phyloP scores from a whole-genome alignment of 2,888 invertebrate genomes.

The Acanthoscelides obtectus region DNA sequence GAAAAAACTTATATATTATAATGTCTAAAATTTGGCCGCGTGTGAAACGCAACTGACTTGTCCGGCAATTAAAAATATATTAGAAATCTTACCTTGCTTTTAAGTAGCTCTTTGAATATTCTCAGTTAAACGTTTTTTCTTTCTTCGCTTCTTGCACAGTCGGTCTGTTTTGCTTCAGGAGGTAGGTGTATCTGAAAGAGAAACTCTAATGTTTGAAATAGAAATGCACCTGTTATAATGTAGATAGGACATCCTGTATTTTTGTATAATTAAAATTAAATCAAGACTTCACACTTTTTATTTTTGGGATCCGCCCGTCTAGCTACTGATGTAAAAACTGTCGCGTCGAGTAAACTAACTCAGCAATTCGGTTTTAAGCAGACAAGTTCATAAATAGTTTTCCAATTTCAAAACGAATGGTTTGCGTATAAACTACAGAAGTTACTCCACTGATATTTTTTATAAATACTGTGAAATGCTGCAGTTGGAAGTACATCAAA shows the following conservation, averaged over 20 bases:
- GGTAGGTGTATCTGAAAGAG: neutral
- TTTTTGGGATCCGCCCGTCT: too few relatives aligned
- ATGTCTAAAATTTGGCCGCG: too few relatives aligned
- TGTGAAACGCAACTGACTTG: too few relatives aligned
- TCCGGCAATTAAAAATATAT: neutral
- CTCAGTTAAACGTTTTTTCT: neutral
- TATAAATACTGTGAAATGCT: too few relatives aligned
- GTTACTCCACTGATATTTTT: too few relatives aligned
- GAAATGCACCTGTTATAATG: neutral
- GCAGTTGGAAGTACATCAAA: too few relatives aligned
- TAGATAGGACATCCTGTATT: neutral
- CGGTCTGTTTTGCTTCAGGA: neutral
- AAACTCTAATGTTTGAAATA: neutral
- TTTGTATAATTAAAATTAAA: neutral
- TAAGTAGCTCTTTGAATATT: neutral
- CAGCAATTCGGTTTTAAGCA: too few relatives aligned
- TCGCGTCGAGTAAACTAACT: too few relatives aligned
- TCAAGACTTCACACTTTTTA: neutral
- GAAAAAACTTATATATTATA: neutral
- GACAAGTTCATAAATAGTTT: too few relatives aligned
- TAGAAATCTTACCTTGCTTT: neutral
- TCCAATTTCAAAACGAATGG: too few relatives aligned
- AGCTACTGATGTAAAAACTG: too few relatives aligned
- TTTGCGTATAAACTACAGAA: too few relatives aligned
- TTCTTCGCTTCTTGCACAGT: neutral